phyloP scores from a whole-genome alignment of 2,888 invertebrate species.

The Scrobipalpa atriplicella region DNA sequence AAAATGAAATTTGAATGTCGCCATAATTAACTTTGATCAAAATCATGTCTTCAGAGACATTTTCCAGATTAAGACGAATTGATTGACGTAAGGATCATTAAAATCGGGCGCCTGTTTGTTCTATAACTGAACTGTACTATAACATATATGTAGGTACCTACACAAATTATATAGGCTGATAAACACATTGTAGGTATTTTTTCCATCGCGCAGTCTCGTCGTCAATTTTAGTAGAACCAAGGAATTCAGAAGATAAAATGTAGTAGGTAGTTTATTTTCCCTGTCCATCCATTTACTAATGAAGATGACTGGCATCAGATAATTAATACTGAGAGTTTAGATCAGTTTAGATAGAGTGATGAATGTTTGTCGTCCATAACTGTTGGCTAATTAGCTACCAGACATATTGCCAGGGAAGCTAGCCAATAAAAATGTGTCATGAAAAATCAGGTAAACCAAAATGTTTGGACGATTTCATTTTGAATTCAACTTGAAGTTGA shows the following conservation, averaged over 20 bases:
- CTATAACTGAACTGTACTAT: too few species aligned
- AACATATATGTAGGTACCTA: too few species aligned
- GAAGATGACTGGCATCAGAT: conserved; percentile 4
- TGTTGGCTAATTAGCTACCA: neutral
- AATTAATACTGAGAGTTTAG: conserved; percentile 17
- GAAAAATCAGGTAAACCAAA: neutral
- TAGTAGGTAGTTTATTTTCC: neutral
- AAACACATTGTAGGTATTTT: too few species aligned
- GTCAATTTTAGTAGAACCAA: neutral
- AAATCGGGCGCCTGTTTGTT: too few species aligned
- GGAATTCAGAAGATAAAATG: neutral
- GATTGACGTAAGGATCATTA: too few species aligned
- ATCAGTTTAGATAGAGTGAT: conserved; percentile 6
- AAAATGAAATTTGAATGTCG: too few species aligned
- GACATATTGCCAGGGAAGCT: neutral
- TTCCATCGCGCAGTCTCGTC: too few species aligned
- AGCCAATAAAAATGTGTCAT: neutral
- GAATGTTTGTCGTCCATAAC: conserved; percentile 4
- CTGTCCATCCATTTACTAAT: neutral
- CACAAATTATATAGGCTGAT: too few species aligned
- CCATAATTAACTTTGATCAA: too few species aligned
- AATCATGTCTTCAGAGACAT: too few species aligned
- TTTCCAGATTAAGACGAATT: too few species aligned
- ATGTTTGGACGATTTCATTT: neutral
- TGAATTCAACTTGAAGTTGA: too few species aligned